Base-by-base conservation (phyloP, 2,797 vertebrate genomes). In the Trachurus trachurus region DNA sequence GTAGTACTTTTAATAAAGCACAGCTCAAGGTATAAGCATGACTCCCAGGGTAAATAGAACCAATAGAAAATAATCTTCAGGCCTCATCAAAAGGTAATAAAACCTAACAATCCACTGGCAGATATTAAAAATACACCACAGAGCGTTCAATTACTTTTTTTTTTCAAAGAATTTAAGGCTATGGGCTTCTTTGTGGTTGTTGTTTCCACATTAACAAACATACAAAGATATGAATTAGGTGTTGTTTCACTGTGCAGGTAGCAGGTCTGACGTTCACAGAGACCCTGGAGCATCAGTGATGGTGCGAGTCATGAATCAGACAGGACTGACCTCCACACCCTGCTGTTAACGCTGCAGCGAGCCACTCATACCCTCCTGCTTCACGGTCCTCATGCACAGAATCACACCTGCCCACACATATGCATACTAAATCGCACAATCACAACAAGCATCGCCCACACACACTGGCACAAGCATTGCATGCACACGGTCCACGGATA, bases 361-460 rank as follows among this genome's bases (percentile, higher is more conserved):
- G 65, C 62, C 82, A 53, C 74, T 9, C 76, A 73, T 40, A 42
- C 37, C 26, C 34, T 49, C 52, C 76, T 53, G 59, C 59, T 78
- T 64, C 57, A 61, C 31, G 34, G 71, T 64, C 78, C 84, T 68
- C 71, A 63, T 61, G 74, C 66, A 78, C 58, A 64, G 40, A 70
- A 81, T 82, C 60, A 45, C 72, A 67, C 65, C 57, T 67, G 65
- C 73, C 63, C 62, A 73, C 70, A 50, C 44, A 58, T 49, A 88
- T 75, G 84, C 87, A 90, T 83, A 79, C 66, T 71, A 81, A 83
- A 91, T 83, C 67, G 64, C 80, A 82, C 40, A 5, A 68, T 78
- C 69, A 71, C 82, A 83, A 80, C 81, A 85, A 80, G 76, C 72
- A 29, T 66, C 73, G 67, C 87, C 72, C 77, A 85, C 88, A 50